A percentile compares a stretch with the other conserved stretches of the same genome.
Evolutionary conservation across 2,797 vertebrate species (phyloP).

Genomic region (Clarias laeviceps): DNA sequence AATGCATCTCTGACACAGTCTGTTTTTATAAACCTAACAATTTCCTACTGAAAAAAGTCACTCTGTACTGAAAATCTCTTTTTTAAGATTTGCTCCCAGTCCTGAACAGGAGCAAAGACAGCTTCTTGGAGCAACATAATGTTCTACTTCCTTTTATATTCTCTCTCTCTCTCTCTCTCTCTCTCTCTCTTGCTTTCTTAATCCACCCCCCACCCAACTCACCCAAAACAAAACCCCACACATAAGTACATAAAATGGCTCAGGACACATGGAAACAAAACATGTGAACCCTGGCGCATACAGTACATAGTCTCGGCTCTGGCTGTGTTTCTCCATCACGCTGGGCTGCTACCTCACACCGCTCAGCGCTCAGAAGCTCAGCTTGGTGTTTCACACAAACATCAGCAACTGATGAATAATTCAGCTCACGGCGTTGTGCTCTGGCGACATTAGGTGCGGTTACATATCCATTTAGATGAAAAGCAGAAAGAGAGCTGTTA

Average conservation of each 20-base stretch:
- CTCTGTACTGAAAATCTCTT: no score
- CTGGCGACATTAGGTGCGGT: background rate
- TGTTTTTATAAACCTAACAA: background rate
- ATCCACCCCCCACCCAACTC: conserved; percentile 7
- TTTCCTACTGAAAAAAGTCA: background rate
- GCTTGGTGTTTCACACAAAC: conserved; percentile 19
- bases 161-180: background rate
- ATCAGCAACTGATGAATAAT: conserved; percentile 38
- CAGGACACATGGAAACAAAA: background rate
- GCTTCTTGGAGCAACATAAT: background rate
- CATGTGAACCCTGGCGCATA: background rate
- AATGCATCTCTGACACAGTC: background rate
- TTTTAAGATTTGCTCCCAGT: no score
- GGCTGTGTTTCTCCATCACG: background rate
- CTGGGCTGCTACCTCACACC: conserved; percentile 13
- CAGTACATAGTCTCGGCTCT: background rate
- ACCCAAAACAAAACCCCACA: background rate
- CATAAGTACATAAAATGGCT: background rate
- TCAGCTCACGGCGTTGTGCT: conserved; percentile 11
- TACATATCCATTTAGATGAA: conserved; percentile 21
- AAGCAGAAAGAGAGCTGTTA: conserved; percentile 24
- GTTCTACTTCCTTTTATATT: background rate
- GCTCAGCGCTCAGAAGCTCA: background rate
- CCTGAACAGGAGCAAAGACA: background rate
- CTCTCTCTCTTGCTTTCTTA: background rate